phyloP scores from a whole-genome alignment of 2,113 vertebrate genomes.

The Pelecanus crispus region DNA sequence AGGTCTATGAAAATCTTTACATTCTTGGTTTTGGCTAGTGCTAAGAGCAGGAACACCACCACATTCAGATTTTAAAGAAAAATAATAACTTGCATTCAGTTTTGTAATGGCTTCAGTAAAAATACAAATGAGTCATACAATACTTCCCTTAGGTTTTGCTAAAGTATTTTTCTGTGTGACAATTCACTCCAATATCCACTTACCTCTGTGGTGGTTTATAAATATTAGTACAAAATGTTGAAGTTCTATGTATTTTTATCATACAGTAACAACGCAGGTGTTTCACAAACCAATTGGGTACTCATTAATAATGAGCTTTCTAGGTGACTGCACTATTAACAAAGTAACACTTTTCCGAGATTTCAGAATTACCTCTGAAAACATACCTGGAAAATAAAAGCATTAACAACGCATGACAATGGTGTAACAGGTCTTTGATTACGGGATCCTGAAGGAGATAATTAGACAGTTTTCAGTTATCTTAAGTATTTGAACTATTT shows the following conservation, averaged over 20 bases:
- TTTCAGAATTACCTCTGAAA: conserved; percentile 1
- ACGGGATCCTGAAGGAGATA: not conserved
- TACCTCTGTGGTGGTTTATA: conserved; percentile 27
- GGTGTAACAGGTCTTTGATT: not conserved
- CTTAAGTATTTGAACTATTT: conserved; percentile 1
- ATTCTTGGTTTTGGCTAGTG: not conserved
- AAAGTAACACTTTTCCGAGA: not conserved
- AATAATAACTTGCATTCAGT: not conserved
- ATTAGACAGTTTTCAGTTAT: not conserved
- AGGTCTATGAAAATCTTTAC: not conserved
- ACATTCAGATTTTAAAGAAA: conserved; percentile 3
- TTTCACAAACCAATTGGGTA: not conserved
- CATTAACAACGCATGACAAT: not conserved
- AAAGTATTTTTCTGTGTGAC: not conserved
- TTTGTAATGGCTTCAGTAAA: conserved; percentile 8
- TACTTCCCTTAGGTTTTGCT: not conserved
- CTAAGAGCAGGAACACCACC: not conserved
- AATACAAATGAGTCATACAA: conserved; percentile 1
- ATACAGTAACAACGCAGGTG: not conserved
- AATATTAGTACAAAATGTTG: not conserved
- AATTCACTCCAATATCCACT: not conserved
- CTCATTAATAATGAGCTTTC: conserved; percentile 11
- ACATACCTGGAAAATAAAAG: not conserved
- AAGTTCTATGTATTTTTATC: conserved; percentile 1
- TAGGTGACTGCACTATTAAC: not conserved